A percentile compares a stretch with the other conserved stretches of the same genome.
Conservation (phyloP, 2,888 invertebrate species). For the Aphodius granarius region DNA sequence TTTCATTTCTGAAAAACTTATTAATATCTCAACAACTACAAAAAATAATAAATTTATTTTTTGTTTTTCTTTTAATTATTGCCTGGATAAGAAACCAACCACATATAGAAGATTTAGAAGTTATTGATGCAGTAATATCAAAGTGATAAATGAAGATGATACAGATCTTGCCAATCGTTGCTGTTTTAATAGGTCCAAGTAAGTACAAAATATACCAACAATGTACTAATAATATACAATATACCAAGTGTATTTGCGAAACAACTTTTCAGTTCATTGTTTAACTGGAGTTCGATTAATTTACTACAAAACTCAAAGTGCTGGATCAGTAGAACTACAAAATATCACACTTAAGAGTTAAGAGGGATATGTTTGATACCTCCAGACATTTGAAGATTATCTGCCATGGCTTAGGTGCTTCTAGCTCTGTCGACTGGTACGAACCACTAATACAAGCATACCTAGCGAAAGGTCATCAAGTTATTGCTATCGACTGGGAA, state of each 20-base stretch:
- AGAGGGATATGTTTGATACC: background rate
- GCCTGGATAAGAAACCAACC: no score
- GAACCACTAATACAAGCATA: constrained; percentile 14
- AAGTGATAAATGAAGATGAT: background rate
- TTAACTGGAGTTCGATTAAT: background rate
- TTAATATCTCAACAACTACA: no score
- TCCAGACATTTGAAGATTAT: constrained; percentile 17
- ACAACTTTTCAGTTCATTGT: background rate
- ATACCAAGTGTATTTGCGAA: background rate
- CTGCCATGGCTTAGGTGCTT: constrained; percentile 18
- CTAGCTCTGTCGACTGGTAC: constrained; percentile 20
- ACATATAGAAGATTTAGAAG: background rate
- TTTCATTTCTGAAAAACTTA: no score
- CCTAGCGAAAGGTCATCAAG: constrained; percentile 3
- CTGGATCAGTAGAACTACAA: background rate
- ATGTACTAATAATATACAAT: background rate
- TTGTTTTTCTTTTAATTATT: no score
- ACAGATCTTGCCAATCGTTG: background rate
- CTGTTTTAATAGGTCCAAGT: background rate
- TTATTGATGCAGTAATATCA: background rate
- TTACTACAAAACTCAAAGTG: background rate
- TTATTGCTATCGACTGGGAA: constrained; percentile 17
- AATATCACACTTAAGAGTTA: background rate
- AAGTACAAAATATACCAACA: background rate
- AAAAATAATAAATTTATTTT: no score